Evolutionary conservation across 1,140 invertebrate genomes (phyloP).

Genomic region (Drosophila kurseongensis): DNA sequence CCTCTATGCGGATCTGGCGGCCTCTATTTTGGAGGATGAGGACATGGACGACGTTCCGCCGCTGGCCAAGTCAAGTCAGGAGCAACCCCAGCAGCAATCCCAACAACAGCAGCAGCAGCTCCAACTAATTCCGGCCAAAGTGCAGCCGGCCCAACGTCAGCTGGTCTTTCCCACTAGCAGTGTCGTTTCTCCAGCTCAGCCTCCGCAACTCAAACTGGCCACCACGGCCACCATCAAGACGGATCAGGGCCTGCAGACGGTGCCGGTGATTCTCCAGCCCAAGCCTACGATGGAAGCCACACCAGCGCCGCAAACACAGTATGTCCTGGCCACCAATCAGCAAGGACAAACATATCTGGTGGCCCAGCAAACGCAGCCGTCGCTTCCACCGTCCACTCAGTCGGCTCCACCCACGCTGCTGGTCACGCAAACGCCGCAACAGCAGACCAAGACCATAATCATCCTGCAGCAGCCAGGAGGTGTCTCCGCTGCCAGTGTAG

Average conservation of each 20-base stretch:
- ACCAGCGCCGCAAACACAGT: slow-evolving; percentile 72
- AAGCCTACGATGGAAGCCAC: slow-evolving; percentile 76
- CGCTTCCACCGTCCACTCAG: slow-evolving; percentile 42
- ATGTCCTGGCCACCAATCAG: slow-evolving; percentile 80
- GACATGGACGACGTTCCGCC: slow-evolving; percentile 86
- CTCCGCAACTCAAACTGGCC: slow-evolving; percentile 68
- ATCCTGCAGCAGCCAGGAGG: slow-evolving; percentile 88
- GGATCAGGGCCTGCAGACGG: slow-evolving; percentile 84
- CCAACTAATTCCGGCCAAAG: slow-evolving; percentile 65
- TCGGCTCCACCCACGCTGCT: slow-evolving; percentile 62
- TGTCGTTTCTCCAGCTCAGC: slow-evolving; percentile 28
- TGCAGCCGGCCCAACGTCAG: slow-evolving; percentile 61
- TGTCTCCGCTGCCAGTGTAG: slow-evolving; percentile 40
- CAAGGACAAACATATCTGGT: slow-evolving; percentile 87
- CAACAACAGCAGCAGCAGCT: slow-evolving; percentile 54
- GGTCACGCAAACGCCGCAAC: slow-evolving; percentile 82
- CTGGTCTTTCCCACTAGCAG: slow-evolving; percentile 54
- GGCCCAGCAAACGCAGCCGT: slow-evolving; percentile 84
- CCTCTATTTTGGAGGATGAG: slow-evolving; percentile 89
- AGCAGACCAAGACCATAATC: slow-evolving; percentile 89
- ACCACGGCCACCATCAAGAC: slow-evolving; percentile 84
- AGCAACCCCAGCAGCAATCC: slow-evolving; percentile 42
- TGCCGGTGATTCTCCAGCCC: slow-evolving; percentile 85
- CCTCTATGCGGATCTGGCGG: slow-evolving; percentile 89
- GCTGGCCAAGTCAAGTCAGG: slow-evolving; percentile 56